Percentiles rank a stretch among this genome's conserved stretches.
Conservation (phyloP, 2,797 vertebrate species). For the Staurois parvus region DNA sequence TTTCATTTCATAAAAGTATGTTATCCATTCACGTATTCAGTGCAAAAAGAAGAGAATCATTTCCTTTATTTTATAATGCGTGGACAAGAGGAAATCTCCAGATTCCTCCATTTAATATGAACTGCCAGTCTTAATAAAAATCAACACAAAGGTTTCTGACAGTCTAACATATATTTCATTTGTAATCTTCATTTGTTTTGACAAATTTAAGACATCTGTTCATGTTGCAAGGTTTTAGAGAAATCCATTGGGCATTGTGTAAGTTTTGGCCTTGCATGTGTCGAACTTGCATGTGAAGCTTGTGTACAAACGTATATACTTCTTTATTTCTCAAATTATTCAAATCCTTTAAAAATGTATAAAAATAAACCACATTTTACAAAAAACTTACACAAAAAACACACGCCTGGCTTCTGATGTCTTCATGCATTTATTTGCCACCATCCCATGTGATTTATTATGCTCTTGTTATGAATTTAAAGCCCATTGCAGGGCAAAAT, state of each 20-base stretch:
- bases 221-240: background rate
- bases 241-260: constrained; percentile 2
- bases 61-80: background rate
- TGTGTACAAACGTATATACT: constrained; percentile 21
- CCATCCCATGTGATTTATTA: background rate
- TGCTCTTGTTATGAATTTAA: background rate
- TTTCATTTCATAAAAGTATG: background rate
- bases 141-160: constrained; percentile 43
- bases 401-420: background rate
- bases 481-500: too few species aligned
- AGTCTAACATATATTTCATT: constrained; percentile 31
- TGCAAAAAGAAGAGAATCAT: background rate
- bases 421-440: background rate
- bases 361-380: background rate
- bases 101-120: constrained; percentile 7
- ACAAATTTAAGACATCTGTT: constrained; percentile 47
- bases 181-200: constrained; percentile 39
- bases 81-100: background rate
- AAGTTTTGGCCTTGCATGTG: constrained; percentile 2
- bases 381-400: background rate
- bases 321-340: too few species aligned
- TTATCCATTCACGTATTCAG: background rate
- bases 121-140: constrained; percentile 57
- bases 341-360: background rate
- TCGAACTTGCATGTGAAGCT: background rate